phyloP scores from a whole-genome alignment of 2,113 vertebrate species.

The Cygnus buccinator region DNA sequence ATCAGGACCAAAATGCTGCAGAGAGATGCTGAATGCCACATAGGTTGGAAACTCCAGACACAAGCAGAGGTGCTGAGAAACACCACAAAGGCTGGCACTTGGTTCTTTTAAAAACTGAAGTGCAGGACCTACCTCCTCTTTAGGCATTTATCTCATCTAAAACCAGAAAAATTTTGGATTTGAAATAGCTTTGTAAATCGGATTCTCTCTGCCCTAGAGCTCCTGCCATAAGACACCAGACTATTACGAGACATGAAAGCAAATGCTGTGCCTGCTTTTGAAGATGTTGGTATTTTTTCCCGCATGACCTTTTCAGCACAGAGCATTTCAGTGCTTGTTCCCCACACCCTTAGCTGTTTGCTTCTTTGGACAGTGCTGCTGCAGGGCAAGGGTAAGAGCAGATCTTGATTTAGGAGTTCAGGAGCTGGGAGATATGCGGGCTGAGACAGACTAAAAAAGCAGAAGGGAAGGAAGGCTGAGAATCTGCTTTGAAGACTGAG shows the following conservation, averaged over 20 bases:
- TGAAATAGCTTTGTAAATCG: neutral
- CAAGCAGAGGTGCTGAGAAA: neutral
- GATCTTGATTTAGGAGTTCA: neutral
- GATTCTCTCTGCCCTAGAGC: neutral
- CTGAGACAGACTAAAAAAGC: constrained; percentile 10
- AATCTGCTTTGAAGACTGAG: constrained; percentile 9
- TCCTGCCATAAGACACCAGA: neutral
- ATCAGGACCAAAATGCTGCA: neutral
- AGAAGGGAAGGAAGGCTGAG: constrained; percentile 13
- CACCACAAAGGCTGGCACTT: neutral
- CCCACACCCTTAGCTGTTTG: neutral
- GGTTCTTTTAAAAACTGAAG: neutral
- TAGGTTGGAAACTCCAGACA: neutral
- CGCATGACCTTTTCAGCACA: neutral
- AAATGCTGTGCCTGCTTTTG: neutral
- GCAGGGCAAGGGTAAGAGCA: neutral
- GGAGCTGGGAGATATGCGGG: neutral
- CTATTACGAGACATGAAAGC: neutral
- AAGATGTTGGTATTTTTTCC: neutral
- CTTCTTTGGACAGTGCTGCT: neutral
- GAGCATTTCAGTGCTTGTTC: neutral
- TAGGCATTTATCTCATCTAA: neutral
- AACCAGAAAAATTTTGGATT: neutral
- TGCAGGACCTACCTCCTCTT: neutral
- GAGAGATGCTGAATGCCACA: neutral